Percentiles rank a stretch among this genome's conserved stretches.
phyloP scores from a whole-genome alignment of 2,888 invertebrate species.

The Cosmia pyralina region DNA sequence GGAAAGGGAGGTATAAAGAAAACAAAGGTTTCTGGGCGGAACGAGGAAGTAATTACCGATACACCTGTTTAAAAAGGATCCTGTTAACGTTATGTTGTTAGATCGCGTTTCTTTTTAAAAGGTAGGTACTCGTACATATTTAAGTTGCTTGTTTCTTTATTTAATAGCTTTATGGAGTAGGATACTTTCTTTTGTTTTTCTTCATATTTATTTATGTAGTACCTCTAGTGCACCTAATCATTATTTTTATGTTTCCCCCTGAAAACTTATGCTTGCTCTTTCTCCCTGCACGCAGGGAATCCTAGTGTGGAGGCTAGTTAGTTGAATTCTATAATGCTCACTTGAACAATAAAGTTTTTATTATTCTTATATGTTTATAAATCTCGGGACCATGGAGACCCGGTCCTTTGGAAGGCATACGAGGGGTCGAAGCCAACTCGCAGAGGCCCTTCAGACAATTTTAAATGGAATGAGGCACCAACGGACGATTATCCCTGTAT shows the following conservation, averaged over 20 bases:
- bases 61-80: constrained; percentile 46
- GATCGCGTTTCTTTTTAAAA: constrained; percentile 13
- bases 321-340: too few relatives aligned
- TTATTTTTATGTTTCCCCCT: neutral
- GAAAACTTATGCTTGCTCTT: neutral
- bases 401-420: too few relatives aligned
- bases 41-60: constrained; percentile 53
- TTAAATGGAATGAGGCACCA: too few relatives aligned
- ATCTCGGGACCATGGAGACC: too few relatives aligned
- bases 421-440: too few relatives aligned
- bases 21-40: constrained; percentile 43
- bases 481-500: too few relatives aligned
- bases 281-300: too few relatives aligned
- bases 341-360: too few relatives aligned
- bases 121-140: constrained; percentile 23
- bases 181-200: neutral
- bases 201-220: neutral
- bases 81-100: constrained; percentile 44
- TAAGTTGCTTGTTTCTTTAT: neutral
- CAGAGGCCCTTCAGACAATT: too few relatives aligned
- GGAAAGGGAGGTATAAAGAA: constrained; percentile 48
- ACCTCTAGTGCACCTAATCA: neutral
- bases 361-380: too few relatives aligned
- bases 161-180: too few relatives aligned
- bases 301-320: too few relatives aligned